Evolutionary conservation across 1,140 invertebrate species (phyloP).

Genomic region (Drosophila grimshawi): DNA sequence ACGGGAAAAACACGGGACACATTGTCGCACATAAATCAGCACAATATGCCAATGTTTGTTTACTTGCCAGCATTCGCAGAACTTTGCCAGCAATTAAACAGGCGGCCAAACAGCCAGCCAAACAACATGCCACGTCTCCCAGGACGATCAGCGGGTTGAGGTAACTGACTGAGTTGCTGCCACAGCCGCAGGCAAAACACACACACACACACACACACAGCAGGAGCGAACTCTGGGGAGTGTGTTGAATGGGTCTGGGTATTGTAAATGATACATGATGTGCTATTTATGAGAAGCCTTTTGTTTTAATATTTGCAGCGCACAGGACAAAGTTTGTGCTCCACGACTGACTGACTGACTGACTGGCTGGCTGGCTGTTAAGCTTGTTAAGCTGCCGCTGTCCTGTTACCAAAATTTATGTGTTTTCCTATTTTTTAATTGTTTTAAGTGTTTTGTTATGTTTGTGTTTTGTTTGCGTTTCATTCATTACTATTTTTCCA

Average conservation of each 20-base stretch:
- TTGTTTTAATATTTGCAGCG: conserved; percentile 76
- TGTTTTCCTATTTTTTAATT: conserved; percentile 78
- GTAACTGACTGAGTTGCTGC: conserved; percentile 10
- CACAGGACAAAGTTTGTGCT: conserved; percentile 61
- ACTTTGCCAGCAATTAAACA: conserved; percentile 84
- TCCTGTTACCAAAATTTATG: conserved; percentile 63
- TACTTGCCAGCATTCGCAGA: conserved; percentile 72
- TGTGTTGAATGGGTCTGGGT: conserved; percentile 32
- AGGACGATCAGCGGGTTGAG: conserved; percentile 13
- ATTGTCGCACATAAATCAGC: conserved; percentile 84
- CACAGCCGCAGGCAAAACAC: conserved; percentile 34
- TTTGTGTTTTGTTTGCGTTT: not conserved
- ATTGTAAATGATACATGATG: conserved; percentile 83
- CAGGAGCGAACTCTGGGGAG: conserved; percentile 19
- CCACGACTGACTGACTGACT: not conserved
- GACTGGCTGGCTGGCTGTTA: conserved; percentile 27
- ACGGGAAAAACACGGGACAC: conserved; percentile 47
- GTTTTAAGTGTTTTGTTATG: conserved; percentile 74
- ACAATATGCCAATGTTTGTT: conserved; percentile 84
- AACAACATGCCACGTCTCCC: conserved; percentile 18
- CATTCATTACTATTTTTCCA: conserved; percentile 5
- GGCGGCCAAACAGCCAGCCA: conserved; percentile 42
- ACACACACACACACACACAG: conserved; percentile 13
- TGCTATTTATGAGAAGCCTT: conserved; percentile 83
- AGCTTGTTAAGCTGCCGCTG: conserved; percentile 65